Base-by-base conservation (phyloP, 2,113 vertebrate species). In the Galemys pyrenaicus region DNA sequence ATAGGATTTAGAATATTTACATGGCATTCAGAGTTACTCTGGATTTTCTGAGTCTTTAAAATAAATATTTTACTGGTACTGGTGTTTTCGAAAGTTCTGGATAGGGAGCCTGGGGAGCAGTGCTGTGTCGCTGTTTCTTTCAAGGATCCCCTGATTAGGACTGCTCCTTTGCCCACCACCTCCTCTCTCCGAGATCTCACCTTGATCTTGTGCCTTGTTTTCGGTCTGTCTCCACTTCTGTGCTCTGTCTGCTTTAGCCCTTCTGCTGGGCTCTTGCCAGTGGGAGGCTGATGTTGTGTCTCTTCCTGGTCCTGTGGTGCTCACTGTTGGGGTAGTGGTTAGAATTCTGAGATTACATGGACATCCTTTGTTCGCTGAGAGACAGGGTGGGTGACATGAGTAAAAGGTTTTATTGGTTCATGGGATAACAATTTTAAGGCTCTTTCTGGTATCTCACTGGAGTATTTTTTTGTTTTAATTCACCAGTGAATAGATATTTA, bases 131-230 rank as follows among this genome's bases (percentile, higher is more conserved):
- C 32, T 80, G 56, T 49, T 81, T 15, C 62, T 41, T 4, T 2
- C 1, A 5, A 26, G 4, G 24, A 32, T 5, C 65, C 2, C 0
- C 22, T 30, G 37, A 0, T 11, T 15, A 51, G 16, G 26, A 0
- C 41, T 12, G 5, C 16, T 32, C 12, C 51, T 77, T n/a, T 54
- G 71, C 39, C 70, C 9, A 2, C 41, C 71, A 26, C 26, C 41
- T 46, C 41, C 13, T 46, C 71, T 74, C 6, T 26, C 13, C 26
- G n/a, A n/a, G n/a, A n/a, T 51, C 49, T 51, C 49, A 51, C 49
- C 49, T 5, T 51, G 49, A 51, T 16, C 49, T 51, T 49, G 46
- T 49, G 46, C 46, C 46, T 49, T 51, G 49, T 17, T 51, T 16
- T 51, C 17, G 49, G 13, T 51, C 49, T 11, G 8, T 51, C 16